Conservation (phyloP, 92 coral and sea anemone species). For the Anthopleura xanthogrammica region DNA sequence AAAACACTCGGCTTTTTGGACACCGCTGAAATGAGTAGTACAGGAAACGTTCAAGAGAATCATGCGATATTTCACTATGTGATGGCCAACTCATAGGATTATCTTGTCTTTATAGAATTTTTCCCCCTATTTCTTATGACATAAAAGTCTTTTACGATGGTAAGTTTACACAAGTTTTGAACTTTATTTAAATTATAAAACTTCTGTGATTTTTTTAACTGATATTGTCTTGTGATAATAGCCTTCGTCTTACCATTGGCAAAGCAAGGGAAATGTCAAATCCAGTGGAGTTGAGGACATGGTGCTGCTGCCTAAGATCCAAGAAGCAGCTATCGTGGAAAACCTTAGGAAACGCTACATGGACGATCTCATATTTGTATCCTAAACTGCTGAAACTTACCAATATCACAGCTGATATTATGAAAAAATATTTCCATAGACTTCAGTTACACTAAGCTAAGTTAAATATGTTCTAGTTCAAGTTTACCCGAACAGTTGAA, state of each 20-base stretch:
- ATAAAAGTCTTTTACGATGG: constrained; percentile 6
- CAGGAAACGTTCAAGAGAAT: neutral
- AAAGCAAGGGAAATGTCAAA: constrained; percentile 95
- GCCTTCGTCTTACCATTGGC: constrained; percentile 97
- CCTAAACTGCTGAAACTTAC: constrained; percentile 42
- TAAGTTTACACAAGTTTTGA: constrained; percentile 6
- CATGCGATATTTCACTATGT: neutral
- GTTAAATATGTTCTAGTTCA: neutral
- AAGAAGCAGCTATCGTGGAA: constrained; percentile 96
- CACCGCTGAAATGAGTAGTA: constrained; percentile 25
- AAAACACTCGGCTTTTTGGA: constrained; percentile 19
- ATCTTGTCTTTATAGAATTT: neutral
- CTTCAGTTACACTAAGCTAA: neutral
- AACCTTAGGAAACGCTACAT: constrained; percentile 92
- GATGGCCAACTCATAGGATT: neutral
- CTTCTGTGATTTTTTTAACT: too few species aligned
- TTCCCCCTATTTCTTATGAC: neutral
- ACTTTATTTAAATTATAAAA: neutral
- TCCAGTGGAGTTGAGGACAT: constrained; percentile 99
- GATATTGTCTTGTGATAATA: constrained; percentile 10
- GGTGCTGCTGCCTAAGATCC: constrained; percentile 97
- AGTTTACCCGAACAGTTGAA: neutral
- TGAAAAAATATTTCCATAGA: neutral
- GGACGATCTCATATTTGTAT: constrained; percentile 99
- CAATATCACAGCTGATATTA: neutral